Percentiles rank a stretch among this genome's conserved stretches.
These are phyloP conservation scores for Punctoribates punctum DNA, from an alignment of 2,888 invertebrate genomes.

Conservation along the genomic window DNA sequence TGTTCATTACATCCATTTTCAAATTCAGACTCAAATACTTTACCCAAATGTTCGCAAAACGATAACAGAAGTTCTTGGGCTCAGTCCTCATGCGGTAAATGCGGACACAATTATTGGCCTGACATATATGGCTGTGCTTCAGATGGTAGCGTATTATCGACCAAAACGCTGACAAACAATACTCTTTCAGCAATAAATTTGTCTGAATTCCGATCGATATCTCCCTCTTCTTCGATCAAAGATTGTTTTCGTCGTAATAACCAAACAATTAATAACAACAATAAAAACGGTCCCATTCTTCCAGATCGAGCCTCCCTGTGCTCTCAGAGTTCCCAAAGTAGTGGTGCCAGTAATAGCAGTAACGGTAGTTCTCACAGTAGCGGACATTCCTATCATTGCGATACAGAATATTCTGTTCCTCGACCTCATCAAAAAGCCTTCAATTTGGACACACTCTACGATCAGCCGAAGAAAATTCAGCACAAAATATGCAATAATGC, in stretches of 20 bases:
- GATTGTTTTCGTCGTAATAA: slow-evolving; percentile 1
- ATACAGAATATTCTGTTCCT: slow-evolving; percentile 49
- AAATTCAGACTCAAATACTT: slow-evolving; percentile 5
- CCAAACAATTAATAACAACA: not conserved
- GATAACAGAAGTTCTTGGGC: slow-evolving; percentile 13
- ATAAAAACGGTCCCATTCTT: slow-evolving; percentile 21
- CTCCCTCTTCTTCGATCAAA: not conserved
- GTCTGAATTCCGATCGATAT: slow-evolving; percentile 20
- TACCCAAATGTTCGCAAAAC: slow-evolving; percentile 8
- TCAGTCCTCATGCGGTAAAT: not conserved
- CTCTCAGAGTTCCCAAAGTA: slow-evolving; percentile 46
- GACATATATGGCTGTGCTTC: not conserved
- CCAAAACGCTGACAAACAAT: slow-evolving; percentile 8
- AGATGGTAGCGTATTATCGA: not conserved
- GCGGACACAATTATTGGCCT: slow-evolving; percentile 26
- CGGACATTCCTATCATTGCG: slow-evolving; percentile 59
- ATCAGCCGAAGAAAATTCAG: slow-evolving; percentile 26
- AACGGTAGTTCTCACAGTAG: slow-evolving; percentile 44
- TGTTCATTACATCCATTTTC: not conserved
- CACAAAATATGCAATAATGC: slow-evolving; percentile 9
- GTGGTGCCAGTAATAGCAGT: slow-evolving; percentile 9
- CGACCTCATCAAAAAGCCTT: slow-evolving; percentile 38
- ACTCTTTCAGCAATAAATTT: slow-evolving; percentile 35
- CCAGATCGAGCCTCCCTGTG: slow-evolving; percentile 46
- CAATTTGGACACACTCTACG: slow-evolving; percentile 25